These are phyloP conservation scores for Lutraria rhynchaena DNA, from an alignment of 1,140 invertebrate species.

Conservation along the genomic window DNA sequence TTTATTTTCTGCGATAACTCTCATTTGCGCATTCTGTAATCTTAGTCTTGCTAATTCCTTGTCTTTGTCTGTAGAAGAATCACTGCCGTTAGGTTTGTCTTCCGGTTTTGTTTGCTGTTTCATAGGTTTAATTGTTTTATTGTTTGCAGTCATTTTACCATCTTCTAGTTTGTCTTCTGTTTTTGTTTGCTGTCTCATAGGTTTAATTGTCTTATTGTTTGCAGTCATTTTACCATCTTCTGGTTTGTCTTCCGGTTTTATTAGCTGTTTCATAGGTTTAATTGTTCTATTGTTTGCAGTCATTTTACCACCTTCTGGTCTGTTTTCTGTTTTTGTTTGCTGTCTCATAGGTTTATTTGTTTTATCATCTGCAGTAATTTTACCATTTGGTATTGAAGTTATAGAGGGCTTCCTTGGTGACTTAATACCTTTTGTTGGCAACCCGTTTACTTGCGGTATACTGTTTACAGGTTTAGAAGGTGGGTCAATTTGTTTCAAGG, in stretches of 20 bases:
- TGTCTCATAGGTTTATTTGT: neutral
- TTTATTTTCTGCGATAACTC: slow-evolving; percentile 13
- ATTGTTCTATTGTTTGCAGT: neutral
- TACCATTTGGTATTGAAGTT: neutral
- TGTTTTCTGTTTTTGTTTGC: neutral
- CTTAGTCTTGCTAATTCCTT: slow-evolving; percentile 30
- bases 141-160: neutral
- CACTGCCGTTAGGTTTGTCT: neutral
- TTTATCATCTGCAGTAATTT: neutral
- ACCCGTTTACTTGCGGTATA: slow-evolving; percentile 3
- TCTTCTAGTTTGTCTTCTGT: neutral
- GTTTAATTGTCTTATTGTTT: neutral
- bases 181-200: neutral
- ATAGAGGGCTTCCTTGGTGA: neutral
- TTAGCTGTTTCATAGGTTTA: neutral
- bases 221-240: neutral
- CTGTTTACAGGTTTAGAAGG: slow-evolving; percentile 14
- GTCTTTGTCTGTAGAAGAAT: slow-evolving; percentile 23
- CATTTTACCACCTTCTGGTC: neutral
- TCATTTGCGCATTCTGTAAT: slow-evolving; percentile 33
- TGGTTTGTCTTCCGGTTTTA: neutral
- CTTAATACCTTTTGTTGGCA: neutral
- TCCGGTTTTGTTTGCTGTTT: neutral
- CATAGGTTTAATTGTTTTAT: neutral
- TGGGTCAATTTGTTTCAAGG: slow-evolving; percentile 2